A percentile compares a stretch with the other conserved stretches of the same genome.
phyloP scores from a whole-genome alignment of 2,113 vertebrate species.

The Meriones unguiculatus region DNA sequence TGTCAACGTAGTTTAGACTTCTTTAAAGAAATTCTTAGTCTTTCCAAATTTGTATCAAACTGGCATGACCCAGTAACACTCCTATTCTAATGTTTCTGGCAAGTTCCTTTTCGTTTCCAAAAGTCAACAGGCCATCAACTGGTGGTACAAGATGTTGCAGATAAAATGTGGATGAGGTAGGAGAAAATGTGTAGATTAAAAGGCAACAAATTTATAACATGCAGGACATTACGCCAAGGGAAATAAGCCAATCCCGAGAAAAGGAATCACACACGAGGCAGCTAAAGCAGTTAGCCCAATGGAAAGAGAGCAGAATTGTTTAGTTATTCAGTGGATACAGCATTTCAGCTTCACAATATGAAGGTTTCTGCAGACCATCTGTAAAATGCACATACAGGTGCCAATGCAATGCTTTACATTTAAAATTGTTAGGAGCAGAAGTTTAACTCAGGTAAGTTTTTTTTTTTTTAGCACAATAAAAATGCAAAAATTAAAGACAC shows the following conservation, averaged over 20 bases:
- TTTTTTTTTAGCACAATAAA: neutral
- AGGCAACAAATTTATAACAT: neutral
- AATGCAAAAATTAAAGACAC: neutral
- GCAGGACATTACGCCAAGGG: neutral
- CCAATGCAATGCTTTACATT: neutral
- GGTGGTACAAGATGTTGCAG: neutral
- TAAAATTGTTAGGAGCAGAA: neutral
- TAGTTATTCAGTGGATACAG: neutral
- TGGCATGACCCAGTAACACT: neutral
- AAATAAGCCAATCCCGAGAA: neutral
- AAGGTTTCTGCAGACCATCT: neutral
- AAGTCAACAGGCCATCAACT: neutral
- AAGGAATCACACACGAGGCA: neutral
- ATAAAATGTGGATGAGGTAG: neutral
- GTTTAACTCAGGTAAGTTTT: neutral
- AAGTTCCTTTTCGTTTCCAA: constrained; percentile 2
- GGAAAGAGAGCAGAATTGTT: neutral
- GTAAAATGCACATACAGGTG: neutral
- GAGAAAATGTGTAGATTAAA: neutral
- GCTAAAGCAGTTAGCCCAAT: neutral
- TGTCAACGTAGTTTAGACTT: neutral
- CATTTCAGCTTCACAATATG: neutral
- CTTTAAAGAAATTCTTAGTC: neutral
- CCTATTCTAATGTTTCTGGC: neutral
- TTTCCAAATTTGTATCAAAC: neutral